phyloP scores from a whole-genome alignment of 1,140 invertebrate species.

The Aphidius gifuensis region DNA sequence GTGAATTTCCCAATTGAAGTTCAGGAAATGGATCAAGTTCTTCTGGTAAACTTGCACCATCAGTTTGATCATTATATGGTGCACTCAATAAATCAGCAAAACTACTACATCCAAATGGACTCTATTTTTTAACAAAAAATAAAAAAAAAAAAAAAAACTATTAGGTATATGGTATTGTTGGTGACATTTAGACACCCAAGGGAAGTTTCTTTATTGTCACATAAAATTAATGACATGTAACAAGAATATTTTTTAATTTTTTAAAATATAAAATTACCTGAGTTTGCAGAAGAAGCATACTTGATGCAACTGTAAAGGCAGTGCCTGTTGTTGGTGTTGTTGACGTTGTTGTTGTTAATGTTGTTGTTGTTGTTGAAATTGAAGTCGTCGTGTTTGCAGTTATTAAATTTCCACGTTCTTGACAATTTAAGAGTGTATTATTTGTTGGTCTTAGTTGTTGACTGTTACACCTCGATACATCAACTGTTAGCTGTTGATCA shows the following conservation, averaged over 20 bases:
- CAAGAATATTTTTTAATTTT: constrained; percentile 2
- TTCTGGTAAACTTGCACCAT: constrained; percentile 51
- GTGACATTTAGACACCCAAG: constrained; percentile 43
- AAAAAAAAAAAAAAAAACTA: constrained; percentile 3
- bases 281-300: constrained; percentile 65
- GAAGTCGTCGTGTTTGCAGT: background rate
- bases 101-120: constrained; percentile 63
- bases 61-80: constrained; percentile 57
- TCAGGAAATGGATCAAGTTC: constrained; percentile 56
- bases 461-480: constrained; percentile 42
- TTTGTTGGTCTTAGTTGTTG: constrained; percentile 36
- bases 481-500: constrained; percentile 39
- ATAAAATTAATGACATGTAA: constrained; percentile 6
- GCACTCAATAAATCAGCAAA: constrained; percentile 64
- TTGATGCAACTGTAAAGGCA: constrained; percentile 59
- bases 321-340: constrained; percentile 51
- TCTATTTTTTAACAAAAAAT: constrained; percentile 50
- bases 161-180: too few relatives aligned
- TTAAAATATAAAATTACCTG: constrained; percentile 52
- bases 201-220: constrained; percentile 17
- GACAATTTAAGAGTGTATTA: constrained; percentile 17
- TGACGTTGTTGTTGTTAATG: constrained; percentile 46
- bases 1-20: constrained; percentile 46
- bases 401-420: constrained; percentile 21
- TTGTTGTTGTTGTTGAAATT: constrained; percentile 36